phyloP scores from a whole-genome alignment of 2,888 invertebrate species.

The Serrognathus titanus region DNA sequence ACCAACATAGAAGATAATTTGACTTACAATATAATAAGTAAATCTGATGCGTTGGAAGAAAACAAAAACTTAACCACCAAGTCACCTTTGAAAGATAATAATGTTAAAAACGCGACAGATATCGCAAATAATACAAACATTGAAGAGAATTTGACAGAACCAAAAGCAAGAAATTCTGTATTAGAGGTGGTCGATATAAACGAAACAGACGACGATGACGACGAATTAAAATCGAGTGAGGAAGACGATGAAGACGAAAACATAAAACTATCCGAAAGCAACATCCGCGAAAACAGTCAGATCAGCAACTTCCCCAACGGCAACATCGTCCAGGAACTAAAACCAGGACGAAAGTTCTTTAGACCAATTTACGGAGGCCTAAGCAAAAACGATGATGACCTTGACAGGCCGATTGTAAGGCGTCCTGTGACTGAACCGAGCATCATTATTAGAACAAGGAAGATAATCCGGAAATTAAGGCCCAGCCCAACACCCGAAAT shows the following conservation, averaged over 20 bases:
- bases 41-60: slow-evolving; percentile 4
- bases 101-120: too few species aligned
- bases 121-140: neutral
- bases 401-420: slow-evolving; percentile 3
- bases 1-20: slow-evolving; percentile 5
- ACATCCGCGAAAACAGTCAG: slow-evolving; percentile 45
- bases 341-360: slow-evolving; percentile 2
- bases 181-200: neutral
- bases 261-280: slow-evolving; percentile 48
- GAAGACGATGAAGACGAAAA: slow-evolving; percentile 42
- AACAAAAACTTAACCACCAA: slow-evolving; percentile 6
- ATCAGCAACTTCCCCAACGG: slow-evolving; percentile 30
- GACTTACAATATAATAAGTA: slow-evolving; percentile 10
- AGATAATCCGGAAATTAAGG: slow-evolving; percentile 40
- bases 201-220: slow-evolving; percentile 23
- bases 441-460: slow-evolving; percentile 37
- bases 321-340: slow-evolving; percentile 21
- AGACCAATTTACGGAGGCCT: slow-evolving; percentile 1
- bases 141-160: neutral
- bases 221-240: slow-evolving; percentile 22
- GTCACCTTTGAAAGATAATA: too few species aligned
- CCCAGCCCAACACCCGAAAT: slow-evolving; percentile 24
- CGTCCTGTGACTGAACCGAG: slow-evolving; percentile 30
- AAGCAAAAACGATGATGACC: slow-evolving; percentile 4
- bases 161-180: too few species aligned